Evolutionary conservation across 1,140 invertebrate genomes (phyloP).

Genomic region (Platyura marginata): DNA sequence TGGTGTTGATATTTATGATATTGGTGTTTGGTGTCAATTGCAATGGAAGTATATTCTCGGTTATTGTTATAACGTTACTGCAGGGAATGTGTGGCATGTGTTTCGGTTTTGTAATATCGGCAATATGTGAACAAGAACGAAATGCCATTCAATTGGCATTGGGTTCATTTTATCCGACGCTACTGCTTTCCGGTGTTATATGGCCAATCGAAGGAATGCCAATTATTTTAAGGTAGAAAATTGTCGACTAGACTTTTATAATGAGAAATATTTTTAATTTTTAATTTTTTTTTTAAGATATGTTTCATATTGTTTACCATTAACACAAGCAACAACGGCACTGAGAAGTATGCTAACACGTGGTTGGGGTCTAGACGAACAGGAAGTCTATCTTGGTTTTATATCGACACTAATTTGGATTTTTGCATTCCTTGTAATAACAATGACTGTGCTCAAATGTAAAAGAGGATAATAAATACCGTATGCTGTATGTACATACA

Average conservation of each 20-base stretch:
- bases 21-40: conserved; percentile 73
- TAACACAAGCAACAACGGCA: conserved; percentile 81
- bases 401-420: conserved; percentile 79
- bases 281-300: conserved; percentile 24
- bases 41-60: conserved; percentile 64
- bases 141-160: conserved; percentile 87
- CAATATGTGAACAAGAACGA: conserved; percentile 76
- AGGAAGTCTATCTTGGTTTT: conserved; percentile 76
- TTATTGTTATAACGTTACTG: conserved; percentile 66
- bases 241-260: not conserved
- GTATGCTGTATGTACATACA: not conserved
- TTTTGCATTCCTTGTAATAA: conserved; percentile 62
- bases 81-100: conserved; percentile 88
- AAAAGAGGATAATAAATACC: conserved; percentile 40
- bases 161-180: conserved; percentile 86
- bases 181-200: conserved; percentile 78
- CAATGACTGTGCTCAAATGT: conserved; percentile 56
- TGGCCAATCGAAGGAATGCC: conserved; percentile 85
- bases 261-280: not conserved
- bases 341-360: conserved; percentile 74
- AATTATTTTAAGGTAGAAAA: conserved; percentile 42
- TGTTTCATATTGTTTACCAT: conserved; percentile 65
- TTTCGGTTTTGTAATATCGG: conserved; percentile 85
- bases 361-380: conserved; percentile 67
- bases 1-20: conserved; percentile 81